These are phyloP conservation scores for Conus canariensis DNA, from an alignment of 2,888 invertebrate species.

Conservation along the genomic window DNA sequence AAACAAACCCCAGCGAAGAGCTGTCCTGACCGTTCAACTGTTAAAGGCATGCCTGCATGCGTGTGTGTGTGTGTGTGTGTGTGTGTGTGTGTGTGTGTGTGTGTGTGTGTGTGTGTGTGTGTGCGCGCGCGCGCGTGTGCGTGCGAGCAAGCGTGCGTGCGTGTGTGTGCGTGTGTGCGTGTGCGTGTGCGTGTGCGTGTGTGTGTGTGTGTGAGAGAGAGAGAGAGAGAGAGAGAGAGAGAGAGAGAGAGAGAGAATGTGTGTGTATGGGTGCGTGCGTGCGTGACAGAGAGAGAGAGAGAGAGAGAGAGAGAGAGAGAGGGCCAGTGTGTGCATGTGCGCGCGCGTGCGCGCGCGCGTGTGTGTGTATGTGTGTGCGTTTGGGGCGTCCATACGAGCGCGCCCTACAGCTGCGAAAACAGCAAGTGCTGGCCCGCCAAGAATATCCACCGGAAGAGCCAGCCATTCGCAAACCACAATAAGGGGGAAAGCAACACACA, in stretches of 20 bases:
- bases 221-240: background rate
- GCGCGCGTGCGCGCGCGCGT: no score
- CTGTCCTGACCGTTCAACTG: no score
- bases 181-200: background rate
- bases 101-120: background rate
- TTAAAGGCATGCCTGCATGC: constrained; percentile 8
- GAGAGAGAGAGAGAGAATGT: background rate
- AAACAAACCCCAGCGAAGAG: no score
- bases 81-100: background rate
- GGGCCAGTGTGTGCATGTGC: background rate
- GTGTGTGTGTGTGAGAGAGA: background rate
- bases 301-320: background rate
- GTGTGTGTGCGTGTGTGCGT: constrained; percentile 3
- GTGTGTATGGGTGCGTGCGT: background rate
- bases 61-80: constrained; percentile 23
- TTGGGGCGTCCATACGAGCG: no score
- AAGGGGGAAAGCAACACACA: no score
- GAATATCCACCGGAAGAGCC: no score
- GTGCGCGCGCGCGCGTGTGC: background rate
- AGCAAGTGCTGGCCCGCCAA: no score
- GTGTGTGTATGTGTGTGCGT: no score
- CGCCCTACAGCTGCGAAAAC: no score
- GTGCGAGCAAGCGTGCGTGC: background rate
- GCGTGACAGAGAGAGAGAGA: no score
- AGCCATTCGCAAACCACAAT: no score